Percentiles rank a stretch among this genome's conserved stretches.
Conservation (phyloP, 1,140 invertebrate genomes). For the Meloidogyne exigua region DNA sequence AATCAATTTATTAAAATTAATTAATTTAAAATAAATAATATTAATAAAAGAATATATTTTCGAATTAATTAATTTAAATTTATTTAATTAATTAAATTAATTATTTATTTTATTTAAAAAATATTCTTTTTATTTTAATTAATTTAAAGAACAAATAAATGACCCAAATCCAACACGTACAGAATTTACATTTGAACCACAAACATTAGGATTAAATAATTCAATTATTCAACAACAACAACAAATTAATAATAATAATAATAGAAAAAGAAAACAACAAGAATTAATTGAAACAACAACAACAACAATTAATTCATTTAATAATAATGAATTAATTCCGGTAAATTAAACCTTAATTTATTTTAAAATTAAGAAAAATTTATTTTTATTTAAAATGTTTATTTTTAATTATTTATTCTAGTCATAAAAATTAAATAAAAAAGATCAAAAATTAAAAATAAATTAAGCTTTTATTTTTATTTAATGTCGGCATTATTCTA, state of each 20-base stretch:
- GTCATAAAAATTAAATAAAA: background rate
- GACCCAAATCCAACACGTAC: constrained; percentile 43
- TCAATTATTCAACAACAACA: constrained; percentile 3
- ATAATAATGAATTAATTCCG: too few relatives aligned
- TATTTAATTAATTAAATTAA: constrained; percentile 22
- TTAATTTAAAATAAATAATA: too few relatives aligned
- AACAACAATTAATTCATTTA: too few relatives aligned
- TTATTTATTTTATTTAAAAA: background rate
- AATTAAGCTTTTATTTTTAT: background rate
- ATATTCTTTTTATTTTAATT: too few relatives aligned
- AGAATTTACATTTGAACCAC: constrained; percentile 58
- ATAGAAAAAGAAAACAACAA: background rate
- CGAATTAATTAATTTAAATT: too few relatives aligned
- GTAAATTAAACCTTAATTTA: too few relatives aligned
- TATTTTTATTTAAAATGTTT: background rate
- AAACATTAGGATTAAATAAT: constrained; percentile 26
- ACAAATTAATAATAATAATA: background rate
- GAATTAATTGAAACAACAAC: background rate
- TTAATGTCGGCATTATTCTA: too few relatives aligned
- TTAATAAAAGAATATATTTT: too few relatives aligned
- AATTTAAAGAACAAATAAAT: constrained; percentile 18
- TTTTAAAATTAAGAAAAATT: too few relatives aligned
- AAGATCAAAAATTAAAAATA: background rate
- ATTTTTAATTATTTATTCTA: background rate
- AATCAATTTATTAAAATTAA: too few relatives aligned